phyloP scores from a whole-genome alignment of 2,113 vertebrate species.

The Bungarus multicinctus region DNA sequence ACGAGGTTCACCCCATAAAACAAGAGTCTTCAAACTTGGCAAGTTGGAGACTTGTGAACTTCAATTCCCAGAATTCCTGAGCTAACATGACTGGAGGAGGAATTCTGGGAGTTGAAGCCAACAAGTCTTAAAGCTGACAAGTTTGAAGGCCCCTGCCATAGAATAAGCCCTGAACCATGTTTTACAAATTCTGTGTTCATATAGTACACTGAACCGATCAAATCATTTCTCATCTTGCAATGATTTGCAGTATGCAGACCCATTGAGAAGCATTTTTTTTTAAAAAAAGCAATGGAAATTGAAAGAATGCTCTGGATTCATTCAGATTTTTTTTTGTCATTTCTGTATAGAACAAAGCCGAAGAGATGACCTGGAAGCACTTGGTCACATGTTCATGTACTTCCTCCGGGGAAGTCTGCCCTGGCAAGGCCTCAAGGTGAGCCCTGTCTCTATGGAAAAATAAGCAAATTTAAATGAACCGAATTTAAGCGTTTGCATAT shows the following conservation, averaged over 20 bases:
- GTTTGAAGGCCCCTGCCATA: neutral
- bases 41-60: too few relatives aligned
- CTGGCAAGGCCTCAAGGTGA: slow-evolving; percentile 97
- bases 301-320: neutral
- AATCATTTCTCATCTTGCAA: neutral
- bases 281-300: neutral
- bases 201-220: neutral
- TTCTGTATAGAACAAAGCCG: slow-evolving; percentile 89
- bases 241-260: neutral
- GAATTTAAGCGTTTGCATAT: neutral
- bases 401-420: slow-evolving; percentile 95
- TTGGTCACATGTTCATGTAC: slow-evolving; percentile 99
- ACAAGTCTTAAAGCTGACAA: too few relatives aligned
- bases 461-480: neutral
- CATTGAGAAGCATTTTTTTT: neutral
- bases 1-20: neutral
- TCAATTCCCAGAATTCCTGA: too few relatives aligned
- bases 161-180: neutral
- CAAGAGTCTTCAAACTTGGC: neutral
- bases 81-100: too few relatives aligned
- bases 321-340: neutral
- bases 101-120: too few relatives aligned
- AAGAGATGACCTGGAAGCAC: slow-evolving; percentile 92
- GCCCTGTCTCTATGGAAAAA: neutral
- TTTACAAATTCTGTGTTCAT: neutral